Base-by-base conservation (phyloP, 23 tunicate genomes). In the Halocynthia roretzi region DNA sequence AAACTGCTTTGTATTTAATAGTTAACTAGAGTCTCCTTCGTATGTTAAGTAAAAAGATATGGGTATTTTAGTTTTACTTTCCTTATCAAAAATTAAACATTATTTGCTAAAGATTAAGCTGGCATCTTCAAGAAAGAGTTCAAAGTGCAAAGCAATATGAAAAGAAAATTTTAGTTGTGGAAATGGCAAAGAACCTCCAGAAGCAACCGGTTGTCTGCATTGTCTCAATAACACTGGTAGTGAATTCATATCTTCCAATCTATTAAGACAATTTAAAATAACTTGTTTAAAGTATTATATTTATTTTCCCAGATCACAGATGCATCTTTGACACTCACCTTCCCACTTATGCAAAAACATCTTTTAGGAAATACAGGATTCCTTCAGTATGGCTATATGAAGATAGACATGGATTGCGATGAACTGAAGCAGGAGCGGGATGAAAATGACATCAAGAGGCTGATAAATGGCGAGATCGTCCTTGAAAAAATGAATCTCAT, bases 241-340 rank as follows among this genome's bases (percentile, higher is more conserved):
- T 9, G 5, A 10, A 8, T 65, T 65, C 5, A 20, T 5, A 65
- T 65, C 5, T 65, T 11, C 15, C 71, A n/a, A 14, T 67, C 2
- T 67, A 48, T 50, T n/a, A 67, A 5, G 20, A 67, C 18, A 12
- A 21, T 67, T 40, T 21, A 67, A 20, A 48, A 67, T 31, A 31
- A 31, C 44, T 31, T 31, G 44, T 31, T 31, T 31, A 4, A 31
- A 31, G 44, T 58, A 0, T 58, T 14, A 58, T 58, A 58, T 1
- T 58, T n/a, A 58, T 58, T 58, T 58, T 58, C 17, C 17, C 17
- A 74, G 78, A 22, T 74, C 10, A 74, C 78, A 49, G 78, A 74
- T 21, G 78, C 64, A 8, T 22, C 31, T 22, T n/a, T 74, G 19
- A 53, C 18, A 18, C 19, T 74, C 11, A 22, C 56, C 31, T 74